Evolutionary conservation across 2,797 vertebrate genomes (phyloP).

Genomic region (Orientallactaga sibirica): DNA sequence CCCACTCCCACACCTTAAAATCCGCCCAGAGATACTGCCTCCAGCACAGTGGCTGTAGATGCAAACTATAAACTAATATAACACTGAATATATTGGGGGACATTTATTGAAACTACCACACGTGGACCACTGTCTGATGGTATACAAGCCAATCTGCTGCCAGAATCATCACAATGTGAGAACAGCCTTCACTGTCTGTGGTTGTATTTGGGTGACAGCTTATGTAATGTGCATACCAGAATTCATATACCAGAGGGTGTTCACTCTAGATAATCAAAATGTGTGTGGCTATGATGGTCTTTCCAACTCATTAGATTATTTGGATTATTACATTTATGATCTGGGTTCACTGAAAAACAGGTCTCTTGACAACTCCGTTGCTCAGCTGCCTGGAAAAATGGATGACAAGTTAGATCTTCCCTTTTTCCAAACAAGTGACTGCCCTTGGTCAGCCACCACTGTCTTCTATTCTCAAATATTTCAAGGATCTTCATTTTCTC

Average conservation of each 20-base stretch:
- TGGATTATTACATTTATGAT: not conserved
- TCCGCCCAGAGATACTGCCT: no score
- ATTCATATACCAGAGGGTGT: constrained; percentile 85
- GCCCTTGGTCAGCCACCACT: not conserved
- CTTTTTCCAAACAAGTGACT: constrained; percentile 8
- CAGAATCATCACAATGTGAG: constrained; percentile 89
- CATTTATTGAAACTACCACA: no score
- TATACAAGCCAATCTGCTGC: constrained; percentile 91
- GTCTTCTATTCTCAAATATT: constrained; percentile 4
- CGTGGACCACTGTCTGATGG: constrained; percentile 89
- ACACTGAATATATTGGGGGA: no score
- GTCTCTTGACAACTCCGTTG: not conserved
- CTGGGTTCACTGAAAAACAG: not conserved
- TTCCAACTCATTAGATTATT: not conserved
- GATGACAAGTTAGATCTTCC: not conserved
- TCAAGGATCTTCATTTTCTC: not conserved
- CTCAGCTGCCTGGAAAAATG: not conserved
- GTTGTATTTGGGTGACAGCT: constrained; percentile 88
- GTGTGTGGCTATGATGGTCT: constrained; percentile 77
- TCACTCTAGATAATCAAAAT: not conserved
- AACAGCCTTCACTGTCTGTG: constrained; percentile 76
- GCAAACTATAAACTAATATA: no score
- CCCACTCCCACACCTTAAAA: no score
- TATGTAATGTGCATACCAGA: constrained; percentile 88
- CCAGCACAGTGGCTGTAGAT: no score